Conservation (phyloP, 1,140 invertebrate genomes). For the Oedothorax gibbosus region DNA sequence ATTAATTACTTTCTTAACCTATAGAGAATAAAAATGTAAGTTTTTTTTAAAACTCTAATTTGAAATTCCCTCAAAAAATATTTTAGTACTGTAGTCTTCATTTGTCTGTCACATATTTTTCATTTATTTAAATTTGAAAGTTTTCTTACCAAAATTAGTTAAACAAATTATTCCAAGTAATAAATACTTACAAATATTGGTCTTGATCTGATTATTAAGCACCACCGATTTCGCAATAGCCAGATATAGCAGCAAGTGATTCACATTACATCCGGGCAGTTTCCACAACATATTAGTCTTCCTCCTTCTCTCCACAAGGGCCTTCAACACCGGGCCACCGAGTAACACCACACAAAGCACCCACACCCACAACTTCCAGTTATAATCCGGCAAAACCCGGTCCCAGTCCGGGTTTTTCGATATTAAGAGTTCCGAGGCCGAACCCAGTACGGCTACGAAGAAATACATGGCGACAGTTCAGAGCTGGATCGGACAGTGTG, state of each 20-base stretch:
- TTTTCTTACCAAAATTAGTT: not conserved
- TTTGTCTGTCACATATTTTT: too few species aligned
- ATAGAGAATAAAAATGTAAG: too few species aligned
- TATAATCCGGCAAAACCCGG: not conserved
- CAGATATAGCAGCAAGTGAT: conserved; percentile 32
- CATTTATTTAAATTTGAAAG: too few species aligned
- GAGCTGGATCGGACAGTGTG: too few species aligned
- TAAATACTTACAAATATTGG: conserved; percentile 47
- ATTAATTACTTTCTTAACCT: too few species aligned
- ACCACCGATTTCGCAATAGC: conserved; percentile 33
- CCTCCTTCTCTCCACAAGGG: not conserved
- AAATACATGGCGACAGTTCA: not conserved
- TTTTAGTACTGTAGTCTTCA: too few species aligned
- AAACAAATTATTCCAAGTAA: not conserved
- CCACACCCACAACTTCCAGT: conserved; percentile 15
- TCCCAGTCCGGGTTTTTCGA: not conserved
- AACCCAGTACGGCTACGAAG: not conserved
- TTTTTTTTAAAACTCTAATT: too few species aligned
- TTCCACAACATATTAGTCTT: conserved; percentile 44
- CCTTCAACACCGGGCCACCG: not conserved
- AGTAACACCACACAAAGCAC: not conserved
- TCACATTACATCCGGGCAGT: conserved; percentile 47
- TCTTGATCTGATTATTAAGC: conserved; percentile 34
- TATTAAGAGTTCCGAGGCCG: not conserved
- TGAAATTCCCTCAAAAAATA: too few species aligned